Percentiles rank a stretch among this genome's conserved stretches.
These are phyloP conservation scores for Cirrhinus molitorella DNA, from an alignment of 2,797 vertebrate genomes.

Conservation along the genomic window DNA sequence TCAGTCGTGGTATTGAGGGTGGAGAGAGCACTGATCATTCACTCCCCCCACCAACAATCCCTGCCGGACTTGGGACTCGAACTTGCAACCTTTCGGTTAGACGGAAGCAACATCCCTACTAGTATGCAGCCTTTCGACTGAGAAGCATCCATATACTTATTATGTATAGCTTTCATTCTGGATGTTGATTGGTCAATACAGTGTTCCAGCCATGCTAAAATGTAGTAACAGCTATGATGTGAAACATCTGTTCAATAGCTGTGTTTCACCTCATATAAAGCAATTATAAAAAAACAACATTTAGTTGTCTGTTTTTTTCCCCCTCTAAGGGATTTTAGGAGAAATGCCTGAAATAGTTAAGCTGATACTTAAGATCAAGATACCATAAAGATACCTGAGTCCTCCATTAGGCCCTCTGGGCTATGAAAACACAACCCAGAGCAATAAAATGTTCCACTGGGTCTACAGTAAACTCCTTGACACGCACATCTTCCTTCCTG, in stretches of 20 bases:
- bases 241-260: background rate
- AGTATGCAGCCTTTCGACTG: background rate
- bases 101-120: too few species aligned
- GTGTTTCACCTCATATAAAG: background rate
- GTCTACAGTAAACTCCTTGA: background rate
- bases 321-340: background rate
- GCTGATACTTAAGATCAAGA: background rate
- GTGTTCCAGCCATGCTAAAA: background rate
- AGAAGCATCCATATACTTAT: too few species aligned
- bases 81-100: too few species aligned
- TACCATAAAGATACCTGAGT: constrained; percentile 1
- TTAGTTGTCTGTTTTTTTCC: background rate
- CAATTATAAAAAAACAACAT: background rate
- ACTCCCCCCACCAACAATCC: too few species aligned
- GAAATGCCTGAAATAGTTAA: background rate
- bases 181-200: background rate
- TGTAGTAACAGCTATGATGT: background rate
- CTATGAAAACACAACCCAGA: background rate
- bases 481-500: constrained; percentile 7
- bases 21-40: too few species aligned
- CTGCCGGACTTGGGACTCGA: too few species aligned
- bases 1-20: too few species aligned
- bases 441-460: background rate
- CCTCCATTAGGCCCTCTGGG: background rate
- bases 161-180: background rate